Evolutionary conservation across 2,797 vertebrate species (phyloP).

Genomic region (Melanotaenia nigrans): DNA sequence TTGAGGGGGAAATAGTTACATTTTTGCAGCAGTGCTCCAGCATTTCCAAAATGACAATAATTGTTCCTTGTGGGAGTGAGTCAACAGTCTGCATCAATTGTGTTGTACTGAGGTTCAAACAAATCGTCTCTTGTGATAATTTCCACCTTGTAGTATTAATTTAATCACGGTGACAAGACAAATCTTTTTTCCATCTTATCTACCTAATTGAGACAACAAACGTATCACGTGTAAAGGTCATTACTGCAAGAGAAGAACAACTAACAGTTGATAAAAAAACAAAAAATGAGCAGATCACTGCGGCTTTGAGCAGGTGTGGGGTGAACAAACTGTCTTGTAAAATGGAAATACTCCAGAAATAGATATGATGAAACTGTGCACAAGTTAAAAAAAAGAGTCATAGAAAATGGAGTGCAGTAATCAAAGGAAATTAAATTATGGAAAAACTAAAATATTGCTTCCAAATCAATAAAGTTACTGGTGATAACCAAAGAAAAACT

Average conservation of each 20-base stretch:
- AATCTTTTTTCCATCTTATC: constrained; percentile 6
- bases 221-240: neutral
- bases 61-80: constrained; percentile 40
- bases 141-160: constrained; percentile 24
- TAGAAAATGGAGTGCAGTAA: neutral
- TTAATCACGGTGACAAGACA: constrained; percentile 34
- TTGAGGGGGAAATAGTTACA: constrained; percentile 12
- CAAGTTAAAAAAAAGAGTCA: too few species aligned
- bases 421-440: neutral
- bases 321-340: neutral
- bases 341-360: neutral
- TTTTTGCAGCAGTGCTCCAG: constrained; percentile 39
- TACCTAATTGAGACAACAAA: neutral
- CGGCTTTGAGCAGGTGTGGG: neutral
- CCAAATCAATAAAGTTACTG: neutral
- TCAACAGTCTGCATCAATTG: constrained; percentile 28
- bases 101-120: constrained; percentile 5
- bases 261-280: neutral
- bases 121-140: constrained; percentile 26
- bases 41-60: constrained; percentile 49
- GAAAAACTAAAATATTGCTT: neutral
- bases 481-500: neutral
- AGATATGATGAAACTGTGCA: neutral
- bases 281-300: neutral
- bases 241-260: neutral